phyloP scores from a whole-genome alignment of 2,888 invertebrate genomes.

The Stenchaetothrips biformis region DNA sequence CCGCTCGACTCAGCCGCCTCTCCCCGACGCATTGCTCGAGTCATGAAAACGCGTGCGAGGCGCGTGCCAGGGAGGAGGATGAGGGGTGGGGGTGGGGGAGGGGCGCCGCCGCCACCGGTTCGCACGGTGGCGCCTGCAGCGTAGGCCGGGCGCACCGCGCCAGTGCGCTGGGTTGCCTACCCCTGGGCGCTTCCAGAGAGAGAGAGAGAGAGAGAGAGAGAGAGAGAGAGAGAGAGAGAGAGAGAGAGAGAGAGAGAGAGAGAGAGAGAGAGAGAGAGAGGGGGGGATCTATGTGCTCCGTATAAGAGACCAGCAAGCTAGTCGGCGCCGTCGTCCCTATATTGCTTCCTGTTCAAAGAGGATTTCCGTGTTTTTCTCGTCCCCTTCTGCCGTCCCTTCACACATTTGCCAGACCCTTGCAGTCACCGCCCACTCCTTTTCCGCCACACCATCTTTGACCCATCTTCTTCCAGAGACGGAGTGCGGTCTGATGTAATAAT shows the following conservation, averaged over 20 bases:
- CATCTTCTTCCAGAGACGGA: neutral
- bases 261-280: neutral
- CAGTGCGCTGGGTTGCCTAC: no score
- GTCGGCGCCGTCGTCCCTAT: neutral
- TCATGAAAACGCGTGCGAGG: no score
- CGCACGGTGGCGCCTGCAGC: no score
- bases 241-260: neutral
- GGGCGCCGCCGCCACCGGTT: no score
- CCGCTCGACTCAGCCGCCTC: neutral
- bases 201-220: no score
- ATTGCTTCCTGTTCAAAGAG: constrained; percentile 1
- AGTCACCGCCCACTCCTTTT: neutral
- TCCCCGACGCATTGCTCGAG: neutral
- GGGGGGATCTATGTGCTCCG: neutral
- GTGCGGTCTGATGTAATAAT: no score
- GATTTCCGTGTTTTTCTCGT: neutral
- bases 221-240: no score
- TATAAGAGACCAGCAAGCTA: neutral
- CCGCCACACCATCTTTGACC: neutral
- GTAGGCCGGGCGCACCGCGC: no score
- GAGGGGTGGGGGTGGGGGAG: no score
- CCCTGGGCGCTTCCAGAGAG: no score
- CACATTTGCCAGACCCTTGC: neutral
- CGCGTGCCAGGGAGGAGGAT: no score
- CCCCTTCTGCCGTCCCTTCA: neutral